Evolutionary conservation across 2,113 vertebrate species (phyloP).

Genomic region (Ovibos moschatus): DNA sequence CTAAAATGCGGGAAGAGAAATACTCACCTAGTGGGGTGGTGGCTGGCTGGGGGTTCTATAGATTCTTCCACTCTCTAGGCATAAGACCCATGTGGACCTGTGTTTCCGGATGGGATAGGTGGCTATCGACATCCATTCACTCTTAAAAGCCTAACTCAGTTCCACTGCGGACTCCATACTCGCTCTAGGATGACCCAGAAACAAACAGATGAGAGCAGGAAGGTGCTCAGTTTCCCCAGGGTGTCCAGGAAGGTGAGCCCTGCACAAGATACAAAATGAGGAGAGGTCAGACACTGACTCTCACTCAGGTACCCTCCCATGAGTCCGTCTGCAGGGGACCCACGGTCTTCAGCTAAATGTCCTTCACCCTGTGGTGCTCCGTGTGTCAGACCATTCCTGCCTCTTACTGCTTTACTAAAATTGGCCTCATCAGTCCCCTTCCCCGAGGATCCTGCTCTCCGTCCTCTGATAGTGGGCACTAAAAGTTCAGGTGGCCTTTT

Average conservation of each 20-base stretch:
- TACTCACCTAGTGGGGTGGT: neutral
- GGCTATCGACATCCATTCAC: neutral
- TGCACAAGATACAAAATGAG: neutral
- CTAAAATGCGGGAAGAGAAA: neutral
- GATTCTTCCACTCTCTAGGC: neutral
- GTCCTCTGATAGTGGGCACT: neutral
- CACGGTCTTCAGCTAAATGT: neutral
- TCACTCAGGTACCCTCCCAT: neutral
- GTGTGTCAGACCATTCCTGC: neutral
- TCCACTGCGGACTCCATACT: neutral
- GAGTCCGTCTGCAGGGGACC: neutral
- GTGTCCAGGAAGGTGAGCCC: neutral
- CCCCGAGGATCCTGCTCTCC: neutral
- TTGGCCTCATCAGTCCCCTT: neutral
- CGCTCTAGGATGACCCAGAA: neutral
- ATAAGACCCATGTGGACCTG: neutral
- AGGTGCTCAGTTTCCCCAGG: neutral
- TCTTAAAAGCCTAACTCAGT: neutral
- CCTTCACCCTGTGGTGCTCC: neutral
- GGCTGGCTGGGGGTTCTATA: neutral
- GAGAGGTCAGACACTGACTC: neutral
- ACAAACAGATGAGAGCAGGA: neutral
- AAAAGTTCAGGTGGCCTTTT: neutral
- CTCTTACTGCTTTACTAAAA: neutral
- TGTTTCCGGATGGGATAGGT: neutral